Evolutionary conservation across 1,140 invertebrate genomes (phyloP).

Genomic region (Magallana ariakensis): DNA sequence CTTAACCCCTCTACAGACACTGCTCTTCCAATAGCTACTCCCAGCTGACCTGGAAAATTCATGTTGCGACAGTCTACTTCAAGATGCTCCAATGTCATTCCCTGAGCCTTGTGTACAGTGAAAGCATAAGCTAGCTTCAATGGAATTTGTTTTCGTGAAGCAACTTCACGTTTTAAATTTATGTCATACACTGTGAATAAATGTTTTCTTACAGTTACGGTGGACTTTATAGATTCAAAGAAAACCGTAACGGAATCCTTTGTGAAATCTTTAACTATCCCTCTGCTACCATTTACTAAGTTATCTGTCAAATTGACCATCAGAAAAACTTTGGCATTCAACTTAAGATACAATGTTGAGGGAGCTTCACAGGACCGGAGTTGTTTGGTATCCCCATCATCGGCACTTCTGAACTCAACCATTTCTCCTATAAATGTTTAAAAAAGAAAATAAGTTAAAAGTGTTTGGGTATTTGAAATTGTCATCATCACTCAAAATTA

Average conservation of each 20-base stretch:
- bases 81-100: slow-evolving; percentile 51
- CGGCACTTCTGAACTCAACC: background rate
- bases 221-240: slow-evolving; percentile 5
- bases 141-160: slow-evolving; percentile 15
- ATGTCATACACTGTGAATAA: slow-evolving; percentile 40
- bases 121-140: slow-evolving; percentile 46
- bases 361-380: background rate
- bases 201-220: background rate
- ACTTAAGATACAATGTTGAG: slow-evolving; percentile 7
- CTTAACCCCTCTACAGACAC: slow-evolving; percentile 25
- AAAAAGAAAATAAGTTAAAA: background rate
- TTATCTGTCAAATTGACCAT: slow-evolving; percentile 22
- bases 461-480: background rate
- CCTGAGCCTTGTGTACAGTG: slow-evolving; percentile 53
- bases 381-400: background rate
- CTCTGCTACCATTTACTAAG: slow-evolving; percentile 51
- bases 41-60: slow-evolving; percentile 51
- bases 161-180: slow-evolving; percentile 23
- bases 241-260: slow-evolving; percentile 40
- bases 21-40: slow-evolving; percentile 50
- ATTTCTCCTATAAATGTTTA: background rate
- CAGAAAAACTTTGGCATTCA: slow-evolving; percentile 37
- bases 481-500: background rate
- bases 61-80: slow-evolving; percentile 48
- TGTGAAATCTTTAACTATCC: slow-evolving; percentile 22